Evolutionary conservation across 2,797 vertebrate genomes (phyloP), one percentile per base, ranked within the genome.

Genomic region (Ctenopoma multispine): DNA sequence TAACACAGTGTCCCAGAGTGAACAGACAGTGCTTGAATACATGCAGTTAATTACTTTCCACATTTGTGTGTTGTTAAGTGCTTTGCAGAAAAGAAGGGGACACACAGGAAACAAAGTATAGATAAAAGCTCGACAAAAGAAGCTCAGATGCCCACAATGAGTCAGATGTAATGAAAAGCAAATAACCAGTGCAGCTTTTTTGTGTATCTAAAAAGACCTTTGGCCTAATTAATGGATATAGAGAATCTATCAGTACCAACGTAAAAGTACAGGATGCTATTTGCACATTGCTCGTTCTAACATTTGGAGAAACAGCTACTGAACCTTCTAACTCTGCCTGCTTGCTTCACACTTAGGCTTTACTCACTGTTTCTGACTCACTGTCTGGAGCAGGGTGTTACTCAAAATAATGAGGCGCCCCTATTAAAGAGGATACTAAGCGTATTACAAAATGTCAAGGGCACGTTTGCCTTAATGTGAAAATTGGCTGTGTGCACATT

Each of bases 361-460:
- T 65, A 67, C 70, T 72, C 46, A 31, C 18, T 7, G 44, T 55
- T 54, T 60, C 54, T 57, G 62, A 72, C 50, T 75, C 48, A 50
- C 23, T 55, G 67, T 81, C 56, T 66, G 18, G 8, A 80, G 66
- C 31, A n/a, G 24, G 67, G 29, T 9, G 48, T 83, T 69, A 57
- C 77, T 62, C 64, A 75, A 77, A 79, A 83, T 73, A 67, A 81
- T 75, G 61, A 81, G 59, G 55, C 63, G 59, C 77, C 72, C 73
- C 69, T 76, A 79, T 86, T 84, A 83, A 83, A 80, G 63, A 41
- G 60, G 40, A 74, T 23, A 79, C 70, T 82, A 70, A 68, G 72
- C 51, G 27, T 54, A 74, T 81, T 14, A 23, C 23, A 61, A 84
- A 89, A 90, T 89, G 83, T 87, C 87, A 87, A 89, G 84, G 87